These are phyloP conservation scores for Ammospiza nelsoni DNA, from an alignment of 2,113 vertebrate genomes.

Conservation along the genomic window DNA sequence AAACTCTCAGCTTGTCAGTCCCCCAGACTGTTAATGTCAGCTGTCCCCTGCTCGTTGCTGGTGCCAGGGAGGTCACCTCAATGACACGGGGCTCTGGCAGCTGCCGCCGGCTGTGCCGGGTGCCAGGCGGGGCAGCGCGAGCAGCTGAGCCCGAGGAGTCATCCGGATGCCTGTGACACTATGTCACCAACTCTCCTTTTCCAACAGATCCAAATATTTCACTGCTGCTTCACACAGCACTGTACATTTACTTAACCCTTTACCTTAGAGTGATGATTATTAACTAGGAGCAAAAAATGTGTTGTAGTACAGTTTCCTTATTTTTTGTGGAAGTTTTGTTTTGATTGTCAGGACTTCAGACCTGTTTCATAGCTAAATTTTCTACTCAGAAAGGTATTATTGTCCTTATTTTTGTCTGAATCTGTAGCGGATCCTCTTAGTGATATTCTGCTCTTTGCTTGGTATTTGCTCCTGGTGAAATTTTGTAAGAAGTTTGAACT, in stretches of 20 bases:
- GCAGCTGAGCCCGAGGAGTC: neutral
- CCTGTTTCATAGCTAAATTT: neutral
- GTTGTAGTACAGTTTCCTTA: neutral
- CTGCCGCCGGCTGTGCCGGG: neutral
- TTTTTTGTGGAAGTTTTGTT: neutral
- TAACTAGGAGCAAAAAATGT: neutral
- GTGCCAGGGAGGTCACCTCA: neutral
- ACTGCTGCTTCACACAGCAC: neutral
- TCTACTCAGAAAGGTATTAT: neutral
- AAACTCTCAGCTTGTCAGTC: neutral
- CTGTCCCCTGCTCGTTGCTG: neutral
- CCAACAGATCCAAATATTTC: neutral
- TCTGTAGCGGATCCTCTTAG: neutral
- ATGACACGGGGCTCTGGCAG: neutral
- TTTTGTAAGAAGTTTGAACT: neutral
- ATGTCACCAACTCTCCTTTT: neutral
- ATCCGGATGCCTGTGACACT: neutral
- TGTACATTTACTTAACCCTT: neutral
- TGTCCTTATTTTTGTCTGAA: neutral
- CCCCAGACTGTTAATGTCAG: neutral
- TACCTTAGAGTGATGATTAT: neutral
- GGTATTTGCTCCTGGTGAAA: neutral
- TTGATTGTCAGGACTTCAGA: neutral
- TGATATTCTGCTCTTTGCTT: neutral
- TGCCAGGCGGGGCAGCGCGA: accelerated